phyloP scores from a whole-genome alignment of 2,797 vertebrate species.

The Furcifer pardalis region DNA sequence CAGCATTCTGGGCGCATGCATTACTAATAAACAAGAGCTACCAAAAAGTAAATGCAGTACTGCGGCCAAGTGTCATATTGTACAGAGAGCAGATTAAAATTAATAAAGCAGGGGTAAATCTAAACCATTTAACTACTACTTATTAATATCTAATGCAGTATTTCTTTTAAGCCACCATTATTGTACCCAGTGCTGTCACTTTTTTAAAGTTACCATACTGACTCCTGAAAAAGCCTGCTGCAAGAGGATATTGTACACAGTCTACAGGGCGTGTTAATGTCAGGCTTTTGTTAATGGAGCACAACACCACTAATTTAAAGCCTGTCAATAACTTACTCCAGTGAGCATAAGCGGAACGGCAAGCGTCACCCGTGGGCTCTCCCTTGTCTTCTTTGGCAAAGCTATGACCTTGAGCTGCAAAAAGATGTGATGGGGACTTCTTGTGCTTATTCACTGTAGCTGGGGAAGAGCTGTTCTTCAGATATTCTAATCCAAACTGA shows the following conservation, averaged over 20 bases:
- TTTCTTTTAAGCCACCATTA: constrained; percentile 14
- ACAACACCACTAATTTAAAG: constrained; percentile 34
- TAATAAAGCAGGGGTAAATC: constrained; percentile 21
- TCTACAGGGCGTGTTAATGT: background rate
- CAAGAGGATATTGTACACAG: background rate
- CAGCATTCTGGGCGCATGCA: too few relatives aligned
- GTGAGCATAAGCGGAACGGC: background rate
- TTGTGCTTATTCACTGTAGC: rapidly evolving
- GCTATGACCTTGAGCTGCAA: constrained; percentile 14
- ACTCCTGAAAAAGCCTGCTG: background rate
- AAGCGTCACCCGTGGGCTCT: rapidly evolving
- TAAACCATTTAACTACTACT: background rate
- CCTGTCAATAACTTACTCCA: background rate
- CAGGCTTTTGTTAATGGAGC: background rate
- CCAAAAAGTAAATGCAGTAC: too few relatives aligned
- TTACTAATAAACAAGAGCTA: too few relatives aligned
- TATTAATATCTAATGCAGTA: background rate
- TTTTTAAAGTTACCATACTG: rapidly evolving
- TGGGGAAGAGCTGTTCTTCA: background rate
- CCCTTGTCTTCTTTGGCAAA: constrained; percentile 10
- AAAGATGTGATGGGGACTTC: background rate
- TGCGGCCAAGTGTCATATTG: too few relatives aligned
- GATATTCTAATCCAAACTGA: rapidly evolving
- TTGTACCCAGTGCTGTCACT: background rate
- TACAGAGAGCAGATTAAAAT: constrained; percentile 1